phyloP scores from a whole-genome alignment of 2,888 invertebrate species.

The Griposia aprilina region DNA sequence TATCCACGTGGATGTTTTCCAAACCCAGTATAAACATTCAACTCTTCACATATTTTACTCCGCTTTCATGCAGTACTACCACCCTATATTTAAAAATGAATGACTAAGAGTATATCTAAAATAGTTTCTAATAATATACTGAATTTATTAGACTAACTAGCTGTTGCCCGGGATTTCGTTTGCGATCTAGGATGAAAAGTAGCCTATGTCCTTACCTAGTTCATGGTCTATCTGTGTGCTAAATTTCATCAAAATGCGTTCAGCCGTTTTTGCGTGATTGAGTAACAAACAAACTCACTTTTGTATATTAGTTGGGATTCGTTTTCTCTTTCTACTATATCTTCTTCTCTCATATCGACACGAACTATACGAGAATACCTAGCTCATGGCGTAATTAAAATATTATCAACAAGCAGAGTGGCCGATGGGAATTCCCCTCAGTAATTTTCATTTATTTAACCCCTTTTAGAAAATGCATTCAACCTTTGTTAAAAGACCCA shows the following conservation, averaged over 20 bases:
- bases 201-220: too few relatives aligned
- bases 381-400: not conserved
- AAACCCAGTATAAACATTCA: constrained; percentile 28
- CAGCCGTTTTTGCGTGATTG: too few relatives aligned
- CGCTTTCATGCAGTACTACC: constrained; percentile 14
- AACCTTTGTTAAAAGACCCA: not conserved
- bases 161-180: too few relatives aligned
- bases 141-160: constrained; percentile 3
- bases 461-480: too few relatives aligned
- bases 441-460: too few relatives aligned
- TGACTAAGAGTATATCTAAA: not conserved
- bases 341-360: too few relatives aligned
- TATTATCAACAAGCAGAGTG: not conserved
- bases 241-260: too few relatives aligned
- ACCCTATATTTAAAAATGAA: constrained; percentile 13
- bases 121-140: constrained; percentile 7
- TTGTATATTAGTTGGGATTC: too few relatives aligned
- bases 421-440: too few relatives aligned
- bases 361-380: constrained; percentile 2
- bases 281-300: too few relatives aligned
- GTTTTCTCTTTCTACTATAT: not conserved
- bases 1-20: constrained; percentile 41
- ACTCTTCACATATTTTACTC: constrained; percentile 21
- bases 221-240: too few relatives aligned
- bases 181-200: too few relatives aligned